Conservation (phyloP, 2,888 invertebrate genomes). For the Rhodophaea formosa region DNA sequence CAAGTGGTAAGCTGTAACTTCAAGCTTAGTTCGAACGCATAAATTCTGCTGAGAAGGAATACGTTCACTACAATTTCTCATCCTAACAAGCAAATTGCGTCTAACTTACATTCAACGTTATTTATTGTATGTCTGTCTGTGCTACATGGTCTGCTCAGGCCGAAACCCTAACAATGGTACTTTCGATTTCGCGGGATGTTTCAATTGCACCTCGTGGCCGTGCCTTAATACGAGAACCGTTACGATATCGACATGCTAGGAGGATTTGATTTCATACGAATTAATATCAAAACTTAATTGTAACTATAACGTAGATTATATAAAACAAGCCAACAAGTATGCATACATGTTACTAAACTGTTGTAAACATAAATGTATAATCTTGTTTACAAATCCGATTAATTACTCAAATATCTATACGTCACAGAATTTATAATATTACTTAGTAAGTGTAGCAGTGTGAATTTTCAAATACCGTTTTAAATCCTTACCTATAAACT, state of each 20-base stretch:
- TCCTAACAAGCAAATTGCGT: neutral
- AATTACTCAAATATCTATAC: no score
- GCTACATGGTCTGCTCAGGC: slow-evolving; percentile 8
- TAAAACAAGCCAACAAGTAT: no score
- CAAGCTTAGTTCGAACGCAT: no score
- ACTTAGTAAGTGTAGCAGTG: no score
- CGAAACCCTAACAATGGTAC: slow-evolving; percentile 14
- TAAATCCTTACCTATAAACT: no score
- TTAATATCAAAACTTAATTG: neutral
- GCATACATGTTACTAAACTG: no score
- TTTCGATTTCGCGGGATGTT: slow-evolving; percentile 13
- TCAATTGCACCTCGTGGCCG: neutral
- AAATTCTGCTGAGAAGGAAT: neutral
- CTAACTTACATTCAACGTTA: neutral
- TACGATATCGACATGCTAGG: neutral
- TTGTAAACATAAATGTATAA: no score
- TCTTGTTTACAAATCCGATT: no score
- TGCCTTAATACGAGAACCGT: neutral
- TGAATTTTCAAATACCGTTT: no score
- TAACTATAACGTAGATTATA: no score
- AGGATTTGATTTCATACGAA: neutral
- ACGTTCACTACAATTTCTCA: neutral
- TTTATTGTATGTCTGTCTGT: slow-evolving; percentile 3
- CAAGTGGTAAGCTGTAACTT: no score
- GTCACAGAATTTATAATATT: no score